Percentiles rank a stretch among this genome's conserved stretches.
phyloP scores from a whole-genome alignment of 2,113 vertebrate species.

The Mellivora capensis region DNA sequence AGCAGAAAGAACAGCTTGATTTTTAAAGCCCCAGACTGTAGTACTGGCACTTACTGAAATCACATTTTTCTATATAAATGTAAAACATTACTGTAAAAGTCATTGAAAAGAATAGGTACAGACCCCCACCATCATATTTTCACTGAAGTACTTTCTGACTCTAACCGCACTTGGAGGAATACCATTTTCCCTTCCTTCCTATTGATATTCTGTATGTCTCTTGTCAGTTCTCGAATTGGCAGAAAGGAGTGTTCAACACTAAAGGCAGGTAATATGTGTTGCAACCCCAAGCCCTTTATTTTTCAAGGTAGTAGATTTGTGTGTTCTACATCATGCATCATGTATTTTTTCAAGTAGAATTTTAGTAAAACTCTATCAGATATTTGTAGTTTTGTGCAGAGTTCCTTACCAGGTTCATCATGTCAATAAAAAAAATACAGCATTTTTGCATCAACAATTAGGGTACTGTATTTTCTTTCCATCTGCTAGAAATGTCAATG shows the following conservation, averaged over 20 bases:
- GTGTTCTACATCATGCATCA: neutral
- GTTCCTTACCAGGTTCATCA: neutral
- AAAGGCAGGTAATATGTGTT: neutral
- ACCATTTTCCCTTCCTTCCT: neutral
- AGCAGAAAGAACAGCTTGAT: neutral
- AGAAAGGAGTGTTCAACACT: fast-evolving
- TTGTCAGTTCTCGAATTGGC: neutral
- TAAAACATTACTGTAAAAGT: slow-evolving; percentile 3
- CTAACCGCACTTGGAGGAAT: neutral
- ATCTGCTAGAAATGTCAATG: neutral
- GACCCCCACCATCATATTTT: neutral
- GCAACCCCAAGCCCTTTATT: neutral
- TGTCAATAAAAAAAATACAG: neutral
- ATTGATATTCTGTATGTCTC: neutral
- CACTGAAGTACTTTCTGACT: neutral
- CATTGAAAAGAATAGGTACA: neutral
- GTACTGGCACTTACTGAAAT: neutral
- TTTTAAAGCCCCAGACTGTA: neutral
- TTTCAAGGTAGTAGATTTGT: neutral
- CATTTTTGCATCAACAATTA: neutral
- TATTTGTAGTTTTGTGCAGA: neutral
- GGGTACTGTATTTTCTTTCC: neutral
- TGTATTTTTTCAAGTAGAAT: neutral
- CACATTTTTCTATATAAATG: neutral
- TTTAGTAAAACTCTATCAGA: neutral